phyloP scores from a whole-genome alignment of 2,797 vertebrate species.

The Hippopotamyrus pictus region DNA sequence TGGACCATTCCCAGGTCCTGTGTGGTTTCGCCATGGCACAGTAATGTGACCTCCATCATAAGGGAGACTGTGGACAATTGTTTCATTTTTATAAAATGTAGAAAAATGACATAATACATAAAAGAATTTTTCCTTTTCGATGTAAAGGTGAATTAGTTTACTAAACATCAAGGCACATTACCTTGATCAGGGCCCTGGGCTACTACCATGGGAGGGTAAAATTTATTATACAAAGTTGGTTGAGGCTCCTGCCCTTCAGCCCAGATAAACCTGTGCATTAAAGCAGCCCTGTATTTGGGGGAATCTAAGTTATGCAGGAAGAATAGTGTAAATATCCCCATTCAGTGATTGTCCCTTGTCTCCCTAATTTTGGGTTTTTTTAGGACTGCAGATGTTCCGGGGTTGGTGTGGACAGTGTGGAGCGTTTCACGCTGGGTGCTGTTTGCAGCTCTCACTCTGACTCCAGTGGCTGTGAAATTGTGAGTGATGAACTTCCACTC shows the following conservation, averaged over 20 bases:
- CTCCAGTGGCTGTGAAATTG: slow-evolving; percentile 10
- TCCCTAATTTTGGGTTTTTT: not conserved
- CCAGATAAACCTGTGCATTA: not conserved
- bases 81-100: not conserved
- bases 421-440: slow-evolving; percentile 24
- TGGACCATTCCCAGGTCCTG: not conserved
- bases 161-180: not conserved
- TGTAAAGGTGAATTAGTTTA: not conserved
- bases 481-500: not conserved
- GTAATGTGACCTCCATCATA: not conserved
- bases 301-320: not conserved
- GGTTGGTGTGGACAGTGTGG: slow-evolving; percentile 7
- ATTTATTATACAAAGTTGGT: not conserved
- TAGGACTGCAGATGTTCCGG: slow-evolving; percentile 14
- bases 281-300: not conserved
- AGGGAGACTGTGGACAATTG: not conserved
- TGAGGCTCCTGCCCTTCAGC: not conserved
- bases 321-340: not conserved
- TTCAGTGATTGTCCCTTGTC: not conserved
- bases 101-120: not conserved
- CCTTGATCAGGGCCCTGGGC: not conserved
- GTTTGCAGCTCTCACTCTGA: slow-evolving; percentile 18
- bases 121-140: not conserved
- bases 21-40: not conserved
- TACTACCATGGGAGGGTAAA: not conserved